Evolutionary conservation across 2,888 invertebrate genomes (phyloP).

Genomic region (Celastrina argiolus): DNA sequence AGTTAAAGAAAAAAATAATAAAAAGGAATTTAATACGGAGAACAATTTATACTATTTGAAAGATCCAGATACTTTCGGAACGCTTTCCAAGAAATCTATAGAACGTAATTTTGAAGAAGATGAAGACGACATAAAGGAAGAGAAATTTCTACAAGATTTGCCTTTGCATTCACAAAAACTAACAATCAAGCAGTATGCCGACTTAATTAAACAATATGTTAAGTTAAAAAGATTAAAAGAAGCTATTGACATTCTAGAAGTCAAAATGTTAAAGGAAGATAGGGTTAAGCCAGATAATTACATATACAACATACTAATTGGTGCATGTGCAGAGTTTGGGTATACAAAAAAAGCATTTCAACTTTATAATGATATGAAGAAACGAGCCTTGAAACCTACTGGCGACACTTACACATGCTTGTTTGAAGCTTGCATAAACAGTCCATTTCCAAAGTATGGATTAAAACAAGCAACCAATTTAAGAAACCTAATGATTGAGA

Average conservation of each 20-base stretch:
- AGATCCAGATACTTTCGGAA: slow-evolving; percentile 80
- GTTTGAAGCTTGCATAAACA: slow-evolving; percentile 92
- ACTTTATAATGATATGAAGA: slow-evolving; percentile 90
- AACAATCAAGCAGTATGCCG: slow-evolving; percentile 81
- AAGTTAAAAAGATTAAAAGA: slow-evolving; percentile 82
- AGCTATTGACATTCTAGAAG: slow-evolving; percentile 87
- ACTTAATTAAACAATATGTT: slow-evolving; percentile 83
- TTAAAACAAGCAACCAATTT: slow-evolving; percentile 82
- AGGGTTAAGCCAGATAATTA: slow-evolving; percentile 87
- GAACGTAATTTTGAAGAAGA: slow-evolving; percentile 54
- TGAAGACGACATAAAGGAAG: slow-evolving; percentile 79
- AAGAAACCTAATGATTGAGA: slow-evolving; percentile 82
- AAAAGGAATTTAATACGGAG: slow-evolving; percentile 52
- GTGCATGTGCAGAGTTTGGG: slow-evolving; percentile 89
- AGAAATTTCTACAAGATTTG: slow-evolving; percentile 72
- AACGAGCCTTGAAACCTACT: slow-evolving; percentile 81
- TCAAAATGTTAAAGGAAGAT: slow-evolving; percentile 86
- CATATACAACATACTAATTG: slow-evolving; percentile 89
- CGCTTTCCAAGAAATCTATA: slow-evolving; percentile 45
- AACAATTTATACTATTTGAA: slow-evolving; percentile 50
- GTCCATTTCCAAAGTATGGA: slow-evolving; percentile 83
- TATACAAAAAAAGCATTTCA: slow-evolving; percentile 91
- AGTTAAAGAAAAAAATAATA: slow-evolving; percentile 38
- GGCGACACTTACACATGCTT: slow-evolving; percentile 89
- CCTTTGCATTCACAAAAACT: slow-evolving; percentile 73